These are phyloP conservation scores for Myiotriccus ornatus DNA, from an alignment of 2,797 vertebrate genomes.

Conservation along the genomic window DNA sequence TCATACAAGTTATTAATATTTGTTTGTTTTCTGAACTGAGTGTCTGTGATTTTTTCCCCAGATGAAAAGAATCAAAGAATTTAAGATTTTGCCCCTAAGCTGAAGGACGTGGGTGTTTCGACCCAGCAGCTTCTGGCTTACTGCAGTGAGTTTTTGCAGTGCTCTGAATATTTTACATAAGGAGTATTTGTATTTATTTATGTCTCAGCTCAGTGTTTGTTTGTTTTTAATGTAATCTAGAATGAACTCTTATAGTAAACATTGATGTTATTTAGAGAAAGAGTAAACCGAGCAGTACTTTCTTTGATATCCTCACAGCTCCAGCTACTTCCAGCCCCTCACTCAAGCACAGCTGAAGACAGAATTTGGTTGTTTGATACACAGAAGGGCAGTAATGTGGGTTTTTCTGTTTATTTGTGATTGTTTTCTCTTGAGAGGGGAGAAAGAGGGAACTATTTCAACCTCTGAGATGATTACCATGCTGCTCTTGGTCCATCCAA, in stretches of 20 bases:
- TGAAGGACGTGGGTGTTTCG: not conserved
- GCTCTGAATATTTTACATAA: not conserved
- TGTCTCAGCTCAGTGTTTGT: not conserved
- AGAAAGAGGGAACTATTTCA: not conserved
- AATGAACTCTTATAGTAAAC: constrained; percentile 17
- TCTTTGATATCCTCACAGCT: not conserved
- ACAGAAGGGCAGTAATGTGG: not conserved
- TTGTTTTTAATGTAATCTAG: not conserved
- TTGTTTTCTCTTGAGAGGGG: not conserved
- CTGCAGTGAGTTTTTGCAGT: not conserved
- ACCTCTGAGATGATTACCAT: not conserved
- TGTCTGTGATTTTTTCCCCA: constrained; percentile 6
- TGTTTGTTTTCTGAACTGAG: constrained; percentile 21
- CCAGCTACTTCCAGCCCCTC: not conserved
- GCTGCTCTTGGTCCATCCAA: not conserved
- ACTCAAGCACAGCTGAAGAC: not conserved
- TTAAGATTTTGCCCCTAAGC: not conserved
- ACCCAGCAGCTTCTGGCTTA: not conserved
- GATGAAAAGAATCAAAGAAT: constrained; percentile 18
- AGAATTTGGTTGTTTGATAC: not conserved
- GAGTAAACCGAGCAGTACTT: not conserved
- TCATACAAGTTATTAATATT: not conserved
- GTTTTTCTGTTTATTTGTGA: not conserved
- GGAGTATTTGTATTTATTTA: not conserved
- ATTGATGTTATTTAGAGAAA: not conserved